A percentile compares a stretch with the other conserved stretches of the same genome.
phyloP scores from a whole-genome alignment of 2,113 vertebrate species.

The Petaurus breviceps region DNA sequence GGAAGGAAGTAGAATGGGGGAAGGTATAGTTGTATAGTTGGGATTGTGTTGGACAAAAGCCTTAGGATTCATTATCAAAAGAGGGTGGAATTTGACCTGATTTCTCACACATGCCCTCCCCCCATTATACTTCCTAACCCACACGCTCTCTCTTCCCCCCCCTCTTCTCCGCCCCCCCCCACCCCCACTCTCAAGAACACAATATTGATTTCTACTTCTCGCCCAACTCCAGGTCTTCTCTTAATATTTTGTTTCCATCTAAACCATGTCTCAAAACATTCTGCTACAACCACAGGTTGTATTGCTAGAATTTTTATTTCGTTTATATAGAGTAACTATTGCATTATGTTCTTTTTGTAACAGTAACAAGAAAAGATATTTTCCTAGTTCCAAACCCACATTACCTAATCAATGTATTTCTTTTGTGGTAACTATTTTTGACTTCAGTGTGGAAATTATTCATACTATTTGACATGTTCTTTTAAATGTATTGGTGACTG shows the following conservation, averaged over 20 bases:
- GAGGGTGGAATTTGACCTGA: too few species aligned
- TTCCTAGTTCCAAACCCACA: background rate
- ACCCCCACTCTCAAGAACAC: background rate
- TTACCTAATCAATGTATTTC: background rate
- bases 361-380: background rate
- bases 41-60: background rate
- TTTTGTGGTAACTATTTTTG: background rate
- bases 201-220: background rate
- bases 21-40: background rate
- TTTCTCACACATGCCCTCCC: too few species aligned
- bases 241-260: background rate
- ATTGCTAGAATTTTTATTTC: background rate
- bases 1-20: background rate
- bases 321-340: background rate
- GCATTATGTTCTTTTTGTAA: background rate
- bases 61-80: too few species aligned
- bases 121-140: too few species aligned
- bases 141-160: too few species aligned
- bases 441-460: background rate
- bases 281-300: background rate
- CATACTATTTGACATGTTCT: background rate
- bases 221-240: background rate
- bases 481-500: background rate
- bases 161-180: too few species aligned
- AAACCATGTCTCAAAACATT: background rate